Conservation (phyloP, 2,797 vertebrate species). For the Dermochelys coriacea region DNA sequence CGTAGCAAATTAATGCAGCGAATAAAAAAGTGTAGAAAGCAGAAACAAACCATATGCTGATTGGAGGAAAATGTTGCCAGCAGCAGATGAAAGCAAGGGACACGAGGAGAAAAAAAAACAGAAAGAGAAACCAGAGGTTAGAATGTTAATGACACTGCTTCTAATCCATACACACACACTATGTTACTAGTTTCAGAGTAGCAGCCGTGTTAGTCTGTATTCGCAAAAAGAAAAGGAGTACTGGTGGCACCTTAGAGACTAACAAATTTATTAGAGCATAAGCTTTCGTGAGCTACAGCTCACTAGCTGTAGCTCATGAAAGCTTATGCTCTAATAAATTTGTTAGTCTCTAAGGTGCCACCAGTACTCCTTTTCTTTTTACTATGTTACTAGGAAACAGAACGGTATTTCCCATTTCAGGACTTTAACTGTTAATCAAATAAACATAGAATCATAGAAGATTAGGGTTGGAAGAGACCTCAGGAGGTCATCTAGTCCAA, state of each 20-base stretch:
- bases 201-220: too few relatives aligned
- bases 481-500: too few relatives aligned
- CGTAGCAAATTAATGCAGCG: neutral
- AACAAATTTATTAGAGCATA: too few relatives aligned
- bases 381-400: neutral
- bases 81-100: slow-evolving; percentile 83
- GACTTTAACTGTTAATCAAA: neutral
- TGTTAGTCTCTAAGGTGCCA: too few relatives aligned
- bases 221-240: too few relatives aligned
- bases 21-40: slow-evolving; percentile 72
- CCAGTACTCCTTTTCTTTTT: too few relatives aligned
- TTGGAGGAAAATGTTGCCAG: slow-evolving; percentile 85
- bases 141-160: neutral
- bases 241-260: too few relatives aligned
- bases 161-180: neutral
- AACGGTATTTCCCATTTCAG: neutral
- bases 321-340: too few relatives aligned
- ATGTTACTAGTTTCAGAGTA: too few relatives aligned
- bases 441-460: neutral
- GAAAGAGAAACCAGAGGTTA: slow-evolving; percentile 46
- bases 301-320: too few relatives aligned
- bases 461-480: too few relatives aligned
- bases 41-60: slow-evolving; percentile 95
- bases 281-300: too few relatives aligned
- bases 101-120: slow-evolving; percentile 67